These are phyloP conservation scores for Emydura subglobosa DNA, from an alignment of 2,113 vertebrate species.

Conservation along the genomic window DNA sequence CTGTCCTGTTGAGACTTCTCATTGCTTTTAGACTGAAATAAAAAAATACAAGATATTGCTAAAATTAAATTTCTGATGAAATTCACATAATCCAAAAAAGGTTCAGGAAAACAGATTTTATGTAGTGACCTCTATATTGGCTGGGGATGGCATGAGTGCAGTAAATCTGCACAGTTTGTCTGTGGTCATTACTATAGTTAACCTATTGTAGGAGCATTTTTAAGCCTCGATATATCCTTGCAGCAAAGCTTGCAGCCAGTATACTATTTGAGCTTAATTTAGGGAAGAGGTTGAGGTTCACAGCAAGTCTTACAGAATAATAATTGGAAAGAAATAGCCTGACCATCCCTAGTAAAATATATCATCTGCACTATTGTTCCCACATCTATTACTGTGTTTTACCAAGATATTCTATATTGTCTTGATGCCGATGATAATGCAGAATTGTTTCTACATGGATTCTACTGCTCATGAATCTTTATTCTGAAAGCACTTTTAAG, in stretches of 20 bases:
- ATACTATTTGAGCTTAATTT: not conserved
- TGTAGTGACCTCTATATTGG: not conserved
- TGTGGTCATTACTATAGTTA: not conserved
- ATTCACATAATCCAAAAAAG: not conserved
- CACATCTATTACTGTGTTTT: not conserved
- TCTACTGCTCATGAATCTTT: slow-evolving; percentile 28
- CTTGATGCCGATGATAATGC: slow-evolving; percentile 29
- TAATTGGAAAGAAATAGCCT: not conserved
- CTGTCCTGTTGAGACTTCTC: not conserved
- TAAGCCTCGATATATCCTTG: not conserved
- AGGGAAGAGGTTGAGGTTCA: not conserved
- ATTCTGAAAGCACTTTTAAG: slow-evolving; percentile 30
- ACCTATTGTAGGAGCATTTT: not conserved
- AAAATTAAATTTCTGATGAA: not conserved
- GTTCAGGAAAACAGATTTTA: not conserved
- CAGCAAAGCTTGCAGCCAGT: not conserved
- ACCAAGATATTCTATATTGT: not conserved
- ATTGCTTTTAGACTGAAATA: not conserved
- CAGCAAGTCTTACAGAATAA: not conserved
- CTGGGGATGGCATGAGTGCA: not conserved
- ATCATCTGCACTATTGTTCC: not conserved
- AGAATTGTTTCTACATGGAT: slow-evolving; percentile 36
- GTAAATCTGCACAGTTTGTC: not conserved
- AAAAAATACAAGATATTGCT: not conserved
- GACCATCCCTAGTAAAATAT: not conserved